Evolutionary conservation across 2,888 invertebrate species (phyloP).

Genomic region (Pachliopta kotzebuea): DNA sequence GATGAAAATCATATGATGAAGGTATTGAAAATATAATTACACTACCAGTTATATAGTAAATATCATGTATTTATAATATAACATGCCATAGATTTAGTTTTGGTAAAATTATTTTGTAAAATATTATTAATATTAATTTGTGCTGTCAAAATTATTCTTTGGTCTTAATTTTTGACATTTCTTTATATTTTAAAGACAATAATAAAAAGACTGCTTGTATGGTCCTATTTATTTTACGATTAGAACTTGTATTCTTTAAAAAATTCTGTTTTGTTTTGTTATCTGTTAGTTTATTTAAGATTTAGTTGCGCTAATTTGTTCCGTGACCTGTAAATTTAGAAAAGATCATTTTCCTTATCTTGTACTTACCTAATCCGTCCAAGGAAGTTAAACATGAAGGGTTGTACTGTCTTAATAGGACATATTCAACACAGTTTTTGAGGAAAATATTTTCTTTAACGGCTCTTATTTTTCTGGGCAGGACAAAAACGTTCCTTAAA

Average conservation of each 20-base stretch:
- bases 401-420: not conserved
- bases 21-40: constrained; percentile 15
- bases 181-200: constrained; percentile 48
- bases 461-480: constrained; percentile 9
- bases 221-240: constrained; percentile 38
- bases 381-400: constrained; percentile 4
- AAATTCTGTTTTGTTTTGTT: constrained; percentile 30
- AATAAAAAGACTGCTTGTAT: constrained; percentile 66
- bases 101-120: too few species aligned
- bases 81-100: not conserved
- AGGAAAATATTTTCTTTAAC: too few species aligned
- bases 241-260: constrained; percentile 15
- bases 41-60: constrained; percentile 1
- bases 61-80: constrained; percentile 3
- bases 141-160: constrained; percentile 46
- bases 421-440: not conserved
- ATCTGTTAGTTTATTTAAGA: not conserved
- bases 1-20: constrained; percentile 17
- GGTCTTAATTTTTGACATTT: constrained; percentile 26
- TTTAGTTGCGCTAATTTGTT: constrained; percentile 18
- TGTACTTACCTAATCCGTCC: constrained; percentile 26
- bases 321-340: constrained; percentile 17
- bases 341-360: not conserved
- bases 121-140: not conserved
- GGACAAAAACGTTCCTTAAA: constrained; percentile 21